These are phyloP conservation scores for Aporophyla nigra DNA, from an alignment of 2,888 invertebrate genomes.

Conservation along the genomic window DNA sequence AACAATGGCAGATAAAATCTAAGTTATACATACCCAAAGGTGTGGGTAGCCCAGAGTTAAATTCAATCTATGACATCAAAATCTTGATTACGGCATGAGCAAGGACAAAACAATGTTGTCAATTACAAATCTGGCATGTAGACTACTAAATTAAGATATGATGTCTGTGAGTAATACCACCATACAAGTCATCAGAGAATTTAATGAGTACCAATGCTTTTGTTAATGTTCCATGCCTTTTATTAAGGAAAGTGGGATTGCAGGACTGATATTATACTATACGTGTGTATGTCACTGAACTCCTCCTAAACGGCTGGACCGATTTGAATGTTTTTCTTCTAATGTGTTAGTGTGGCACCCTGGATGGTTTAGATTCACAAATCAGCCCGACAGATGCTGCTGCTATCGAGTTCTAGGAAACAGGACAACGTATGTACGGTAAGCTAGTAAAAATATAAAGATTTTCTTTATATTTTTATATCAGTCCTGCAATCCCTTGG, in stretches of 20 bases:
- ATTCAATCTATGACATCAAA: constrained; percentile 69
- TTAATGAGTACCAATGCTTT: neutral
- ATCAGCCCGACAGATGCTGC: too few relatives aligned
- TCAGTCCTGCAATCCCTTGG: too few relatives aligned
- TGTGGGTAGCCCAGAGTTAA: constrained; percentile 43
- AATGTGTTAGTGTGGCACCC: too few relatives aligned
- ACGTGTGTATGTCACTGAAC: too few relatives aligned
- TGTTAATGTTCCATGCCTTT: neutral
- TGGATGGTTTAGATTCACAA: too few relatives aligned
- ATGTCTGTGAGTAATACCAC: constrained; percentile 50
- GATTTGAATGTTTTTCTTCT: too few relatives aligned
- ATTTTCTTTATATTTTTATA: too few relatives aligned
- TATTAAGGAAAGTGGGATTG: neutral
- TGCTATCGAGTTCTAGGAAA: too few relatives aligned
- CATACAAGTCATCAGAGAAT: constrained; percentile 27
- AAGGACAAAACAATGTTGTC: constrained; percentile 79
- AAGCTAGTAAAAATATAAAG: too few relatives aligned
- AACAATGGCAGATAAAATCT: constrained; percentile 26
- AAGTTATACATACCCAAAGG: constrained; percentile 1
- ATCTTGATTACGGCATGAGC: constrained; percentile 67
- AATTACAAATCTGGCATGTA: constrained; percentile 71
- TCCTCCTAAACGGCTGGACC: too few relatives aligned
- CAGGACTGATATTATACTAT: neutral
- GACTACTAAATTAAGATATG: constrained; percentile 61
- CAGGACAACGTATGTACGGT: too few relatives aligned